A percentile compares a stretch with the other conserved stretches of the same genome.
Evolutionary conservation across 1,140 invertebrate species (phyloP).

Genomic region (Cyrtorhinus lividipennis): DNA sequence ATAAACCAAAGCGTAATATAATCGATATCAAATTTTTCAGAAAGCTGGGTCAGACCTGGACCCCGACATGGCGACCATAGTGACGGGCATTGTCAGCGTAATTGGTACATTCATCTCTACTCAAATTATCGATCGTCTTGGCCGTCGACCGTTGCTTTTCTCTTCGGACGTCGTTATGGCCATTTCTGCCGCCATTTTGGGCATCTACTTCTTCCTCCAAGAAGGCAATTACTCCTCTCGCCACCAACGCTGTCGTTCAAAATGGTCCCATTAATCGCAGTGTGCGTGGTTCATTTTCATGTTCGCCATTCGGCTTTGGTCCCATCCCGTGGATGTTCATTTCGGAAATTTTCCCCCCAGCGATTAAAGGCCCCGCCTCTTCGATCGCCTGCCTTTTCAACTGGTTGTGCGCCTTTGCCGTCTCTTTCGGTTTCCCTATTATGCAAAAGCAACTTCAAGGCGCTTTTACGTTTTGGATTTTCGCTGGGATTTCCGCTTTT

Average conservation of each 20-base stretch:
- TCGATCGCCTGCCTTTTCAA: conserved; percentile 59
- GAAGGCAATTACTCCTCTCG: conserved; percentile 27
- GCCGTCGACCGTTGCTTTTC: conserved; percentile 53
- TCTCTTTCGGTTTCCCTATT: conserved; percentile 60
- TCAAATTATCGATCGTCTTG: conserved; percentile 50
- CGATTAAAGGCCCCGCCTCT: conserved; percentile 58
- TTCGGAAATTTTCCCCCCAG: conserved; percentile 53
- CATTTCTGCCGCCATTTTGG: conserved; percentile 41
- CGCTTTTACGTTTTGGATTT: conserved; percentile 63
- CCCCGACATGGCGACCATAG: conserved; percentile 43
- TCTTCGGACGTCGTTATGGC: conserved; percentile 46
- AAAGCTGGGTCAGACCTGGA: conserved; percentile 41
- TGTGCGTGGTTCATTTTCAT: conserved; percentile 60
- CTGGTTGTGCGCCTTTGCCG: conserved; percentile 64
- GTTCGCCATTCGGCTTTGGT: conserved; percentile 62
- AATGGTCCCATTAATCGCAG: conserved; percentile 52
- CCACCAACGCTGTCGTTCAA: conserved; percentile 31
- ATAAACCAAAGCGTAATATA: too few species aligned
- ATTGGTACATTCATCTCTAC: conserved; percentile 45
- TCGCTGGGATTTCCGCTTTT: conserved; percentile 50
- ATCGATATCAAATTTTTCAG: too few species aligned
- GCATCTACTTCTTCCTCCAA: conserved; percentile 45
- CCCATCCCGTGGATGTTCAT: conserved; percentile 70
- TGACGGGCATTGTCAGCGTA: conserved; percentile 65
- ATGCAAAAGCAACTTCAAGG: conserved; percentile 40